phyloP scores from a whole-genome alignment of 1,140 invertebrate genomes.

The Coenobita brevimanus region DNA sequence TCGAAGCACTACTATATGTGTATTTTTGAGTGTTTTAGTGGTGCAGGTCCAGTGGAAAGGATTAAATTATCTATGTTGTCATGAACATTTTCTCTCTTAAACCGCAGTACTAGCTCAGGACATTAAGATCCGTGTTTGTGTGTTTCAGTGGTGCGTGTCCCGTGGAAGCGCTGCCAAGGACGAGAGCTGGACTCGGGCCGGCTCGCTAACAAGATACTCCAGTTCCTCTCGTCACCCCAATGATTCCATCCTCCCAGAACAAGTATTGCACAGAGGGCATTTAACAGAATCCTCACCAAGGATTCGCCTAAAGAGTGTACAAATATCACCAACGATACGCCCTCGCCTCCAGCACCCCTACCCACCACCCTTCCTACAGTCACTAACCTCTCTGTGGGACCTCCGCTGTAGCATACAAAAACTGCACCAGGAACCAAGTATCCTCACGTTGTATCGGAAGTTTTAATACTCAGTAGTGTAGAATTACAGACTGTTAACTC shows the following conservation, averaged over 20 bases:
- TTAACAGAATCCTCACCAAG: not conserved
- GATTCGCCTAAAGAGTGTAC: not conserved
- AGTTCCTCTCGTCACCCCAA: slow-evolving; percentile 7
- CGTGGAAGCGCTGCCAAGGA: not conserved
- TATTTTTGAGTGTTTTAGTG: too few species aligned
- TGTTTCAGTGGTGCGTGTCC: too few species aligned
- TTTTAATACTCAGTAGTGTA: slow-evolving; percentile 18
- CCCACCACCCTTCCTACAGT: not conserved
- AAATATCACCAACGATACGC: slow-evolving; percentile 16
- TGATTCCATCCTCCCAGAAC: slow-evolving; percentile 11
- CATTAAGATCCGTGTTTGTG: too few species aligned
- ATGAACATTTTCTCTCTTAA: too few species aligned
- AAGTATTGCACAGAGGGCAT: not conserved
- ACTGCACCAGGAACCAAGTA: not conserved
- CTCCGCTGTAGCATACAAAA: not conserved
- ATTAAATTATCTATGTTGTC: too few species aligned
- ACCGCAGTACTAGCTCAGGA: too few species aligned
- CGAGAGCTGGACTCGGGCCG: slow-evolving; percentile 4
- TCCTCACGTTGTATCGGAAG: not conserved
- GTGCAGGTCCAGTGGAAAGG: too few species aligned
- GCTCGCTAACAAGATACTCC: not conserved
- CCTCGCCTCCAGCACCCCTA: not conserved
- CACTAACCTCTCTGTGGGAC: not conserved
- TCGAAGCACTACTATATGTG: too few species aligned
- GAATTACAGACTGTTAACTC: not conserved